These are phyloP conservation scores for Emydocephalus ijimae DNA, from an alignment of 2,113 vertebrate genomes.

Conservation along the genomic window DNA sequence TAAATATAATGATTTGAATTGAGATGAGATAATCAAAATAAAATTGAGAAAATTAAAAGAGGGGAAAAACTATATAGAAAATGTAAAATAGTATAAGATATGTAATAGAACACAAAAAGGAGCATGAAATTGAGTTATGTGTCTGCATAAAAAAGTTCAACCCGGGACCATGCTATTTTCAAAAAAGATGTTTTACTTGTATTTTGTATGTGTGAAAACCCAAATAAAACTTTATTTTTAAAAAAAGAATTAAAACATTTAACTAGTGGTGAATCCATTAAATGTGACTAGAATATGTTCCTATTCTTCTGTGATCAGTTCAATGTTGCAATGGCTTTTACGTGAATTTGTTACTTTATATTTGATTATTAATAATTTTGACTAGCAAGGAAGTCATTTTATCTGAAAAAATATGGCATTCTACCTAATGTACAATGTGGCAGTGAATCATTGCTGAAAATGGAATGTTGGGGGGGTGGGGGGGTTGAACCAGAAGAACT, in stretches of 20 bases:
- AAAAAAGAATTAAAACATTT: background rate
- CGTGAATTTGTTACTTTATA: background rate
- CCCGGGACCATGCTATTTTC: too few relatives aligned
- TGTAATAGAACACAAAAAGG: too few relatives aligned
- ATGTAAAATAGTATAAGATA: too few relatives aligned
- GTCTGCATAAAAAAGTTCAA: too few relatives aligned
- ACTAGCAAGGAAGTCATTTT: background rate
- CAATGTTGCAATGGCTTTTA: background rate
- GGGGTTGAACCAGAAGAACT: background rate
- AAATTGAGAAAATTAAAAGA: too few relatives aligned
- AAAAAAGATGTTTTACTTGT: too few relatives aligned
- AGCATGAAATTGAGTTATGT: too few relatives aligned
- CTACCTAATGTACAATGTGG: background rate
- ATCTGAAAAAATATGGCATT: background rate
- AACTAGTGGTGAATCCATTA: background rate
- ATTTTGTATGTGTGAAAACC: too few relatives aligned
- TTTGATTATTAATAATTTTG: background rate
- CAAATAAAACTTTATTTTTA: too few relatives aligned
- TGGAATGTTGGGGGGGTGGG: background rate
- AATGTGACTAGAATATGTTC: background rate
- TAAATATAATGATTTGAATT: too few relatives aligned
- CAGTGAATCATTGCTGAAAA: background rate
- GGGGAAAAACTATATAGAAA: too few relatives aligned
- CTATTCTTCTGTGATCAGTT: background rate
- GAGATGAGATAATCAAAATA: too few relatives aligned